Base-by-base conservation (phyloP, 2,888 invertebrate genomes). In the Andrena flavipes region DNA sequence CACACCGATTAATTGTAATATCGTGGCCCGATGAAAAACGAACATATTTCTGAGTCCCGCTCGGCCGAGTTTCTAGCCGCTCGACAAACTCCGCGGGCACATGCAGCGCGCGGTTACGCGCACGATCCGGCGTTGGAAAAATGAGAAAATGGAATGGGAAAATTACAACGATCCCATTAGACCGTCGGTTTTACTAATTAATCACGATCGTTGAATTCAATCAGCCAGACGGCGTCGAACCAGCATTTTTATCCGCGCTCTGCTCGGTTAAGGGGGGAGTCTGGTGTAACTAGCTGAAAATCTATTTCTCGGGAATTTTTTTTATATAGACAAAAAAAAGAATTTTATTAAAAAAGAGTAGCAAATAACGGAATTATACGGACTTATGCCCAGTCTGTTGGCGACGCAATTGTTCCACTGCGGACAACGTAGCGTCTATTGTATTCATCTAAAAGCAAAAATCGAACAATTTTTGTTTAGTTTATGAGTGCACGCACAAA, bases 141-240 rank as follows among this genome's bases (percentile, higher is more conserved):
- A 56, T 10, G 56, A 56, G 56, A 29, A n/a, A 2, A 16, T 13
- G 16, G 49, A 48, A n/a, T 13, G 68, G 30, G 23, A 56, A 35
- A 35, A 69, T 35, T 69, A 35, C 35, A 69, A 35, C 54, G 68
- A 56, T 35, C 54, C 56, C 26, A 23, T 69, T 35, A 30, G 20
- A 16, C 23, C 56, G 35, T 20, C 48, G 56, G 56, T 69, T 69
- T 69, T 35, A 13, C 59, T 69, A 69, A 65, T 74, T 65, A 59
- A 65, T 74, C 59, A 42, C 48, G 30, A 65, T 65, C 59, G 33
- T 67, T 65, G 59, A 48, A 74, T 74, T 67, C 74, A 59, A 74
- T 67, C 33, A 49, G 30, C 59, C 23, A 10, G 23, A 33, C 20
- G 10, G 4, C 30, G 30, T 16, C 56, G 48, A n/a, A n/a, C 7